Conservation (phyloP, 2,888 invertebrate species). For the Dicranocentrus wangi region DNA sequence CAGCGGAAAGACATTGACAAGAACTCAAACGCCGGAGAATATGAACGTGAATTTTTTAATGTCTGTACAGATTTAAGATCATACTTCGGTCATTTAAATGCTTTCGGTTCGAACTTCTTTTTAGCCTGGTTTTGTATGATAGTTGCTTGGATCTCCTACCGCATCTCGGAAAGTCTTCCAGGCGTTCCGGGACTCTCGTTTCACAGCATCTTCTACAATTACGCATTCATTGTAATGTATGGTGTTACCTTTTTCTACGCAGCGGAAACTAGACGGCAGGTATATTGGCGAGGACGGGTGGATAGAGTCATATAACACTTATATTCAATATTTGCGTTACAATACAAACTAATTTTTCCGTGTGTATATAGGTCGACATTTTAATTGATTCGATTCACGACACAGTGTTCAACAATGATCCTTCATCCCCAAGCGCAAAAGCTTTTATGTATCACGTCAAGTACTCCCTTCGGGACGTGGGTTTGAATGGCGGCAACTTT, state of each 20-base stretch:
- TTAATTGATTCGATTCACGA: neutral
- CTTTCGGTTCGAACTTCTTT: neutral
- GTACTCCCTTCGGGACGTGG: neutral
- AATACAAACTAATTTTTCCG: neutral
- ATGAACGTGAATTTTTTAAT: neutral
- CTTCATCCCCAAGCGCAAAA: neutral
- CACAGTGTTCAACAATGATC: neutral
- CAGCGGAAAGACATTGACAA: neutral
- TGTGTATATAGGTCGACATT: neutral
- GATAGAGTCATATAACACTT: neutral
- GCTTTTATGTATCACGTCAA: neutral
- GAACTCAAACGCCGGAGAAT: neutral
- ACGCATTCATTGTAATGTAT: neutral
- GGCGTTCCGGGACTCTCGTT: neutral
- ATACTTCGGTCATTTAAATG: constrained; percentile 24
- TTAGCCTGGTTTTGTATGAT: constrained; percentile 5
- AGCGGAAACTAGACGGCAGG: neutral
- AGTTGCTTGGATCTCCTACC: neutral
- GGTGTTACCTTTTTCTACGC: neutral
- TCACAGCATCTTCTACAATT: neutral
- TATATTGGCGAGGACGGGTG: no score
- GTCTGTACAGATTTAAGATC: neutral
- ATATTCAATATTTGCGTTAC: neutral
- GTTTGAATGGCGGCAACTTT: constrained; percentile 28
- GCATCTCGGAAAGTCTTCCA: neutral